Conservation (phyloP, 2,888 invertebrate species). For the Calameuta filiformis region DNA sequence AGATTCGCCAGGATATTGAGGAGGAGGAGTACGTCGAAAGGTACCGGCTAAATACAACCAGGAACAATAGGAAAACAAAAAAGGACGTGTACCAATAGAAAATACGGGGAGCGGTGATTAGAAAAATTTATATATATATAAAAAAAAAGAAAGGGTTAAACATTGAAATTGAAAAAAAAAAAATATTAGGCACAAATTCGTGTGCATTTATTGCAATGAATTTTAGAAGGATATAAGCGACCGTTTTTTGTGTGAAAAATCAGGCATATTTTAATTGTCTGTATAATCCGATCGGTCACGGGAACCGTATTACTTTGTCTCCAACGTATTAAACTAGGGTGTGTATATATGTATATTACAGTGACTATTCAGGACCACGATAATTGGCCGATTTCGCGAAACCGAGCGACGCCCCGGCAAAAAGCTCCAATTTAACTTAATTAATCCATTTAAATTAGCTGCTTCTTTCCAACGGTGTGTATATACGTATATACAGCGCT, state of each 20-base stretch:
- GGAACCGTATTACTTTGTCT: neutral
- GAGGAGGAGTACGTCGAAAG: neutral
- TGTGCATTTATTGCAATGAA: neutral
- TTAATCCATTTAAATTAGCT: slow-evolving; percentile 44
- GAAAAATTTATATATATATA: neutral
- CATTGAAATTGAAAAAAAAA: neutral
- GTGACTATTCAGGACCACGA: neutral
- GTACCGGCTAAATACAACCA: neutral
- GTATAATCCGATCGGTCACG: neutral
- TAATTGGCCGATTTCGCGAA: slow-evolving; percentile 9
- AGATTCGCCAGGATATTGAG: neutral
- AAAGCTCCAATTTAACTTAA: slow-evolving; percentile 39
- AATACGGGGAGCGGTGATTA: neutral
- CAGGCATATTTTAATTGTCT: neutral
- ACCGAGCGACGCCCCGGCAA: slow-evolving; percentile 11
- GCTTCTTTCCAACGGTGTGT: slow-evolving; percentile 26
- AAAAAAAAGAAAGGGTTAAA: neutral
- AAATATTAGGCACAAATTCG: neutral
- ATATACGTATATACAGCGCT: slow-evolving; percentile 15
- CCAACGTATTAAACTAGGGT: neutral
- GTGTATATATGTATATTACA: neutral
- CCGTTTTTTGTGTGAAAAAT: neutral
- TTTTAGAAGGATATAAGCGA: neutral
- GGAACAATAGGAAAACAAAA: neutral
- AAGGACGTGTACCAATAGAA: neutral